Conservation (phyloP, 2,888 invertebrate genomes). For the Erebia palarica region DNA sequence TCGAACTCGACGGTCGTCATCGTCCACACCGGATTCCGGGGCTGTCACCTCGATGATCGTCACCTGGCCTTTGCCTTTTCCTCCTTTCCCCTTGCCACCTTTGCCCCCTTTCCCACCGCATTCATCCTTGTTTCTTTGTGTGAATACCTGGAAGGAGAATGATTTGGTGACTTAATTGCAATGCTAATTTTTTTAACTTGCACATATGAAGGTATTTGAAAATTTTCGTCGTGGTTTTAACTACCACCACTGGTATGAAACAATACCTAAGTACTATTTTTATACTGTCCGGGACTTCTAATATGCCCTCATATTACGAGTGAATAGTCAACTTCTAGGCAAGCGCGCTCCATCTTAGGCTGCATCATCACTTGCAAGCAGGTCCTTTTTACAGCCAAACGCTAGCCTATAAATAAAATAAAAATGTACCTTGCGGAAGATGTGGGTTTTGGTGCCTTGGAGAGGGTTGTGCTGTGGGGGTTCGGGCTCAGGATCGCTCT, state of each 20-base stretch:
- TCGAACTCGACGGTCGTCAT: slow-evolving; percentile 70
- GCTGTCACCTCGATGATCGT: slow-evolving; percentile 85
- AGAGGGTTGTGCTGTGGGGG: slow-evolving; percentile 50
- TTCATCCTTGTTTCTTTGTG: slow-evolving; percentile 84
- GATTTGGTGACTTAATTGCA: not conserved
- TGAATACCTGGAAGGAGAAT: slow-evolving; percentile 65
- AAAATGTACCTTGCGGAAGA: slow-evolving; percentile 66
- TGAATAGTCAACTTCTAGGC: no score
- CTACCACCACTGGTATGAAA: no score
- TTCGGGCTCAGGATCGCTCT: slow-evolving; percentile 46
- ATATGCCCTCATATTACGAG: no score
- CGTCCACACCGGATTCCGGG: slow-evolving; percentile 66
- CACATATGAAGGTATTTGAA: not conserved
- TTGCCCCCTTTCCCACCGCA: slow-evolving; percentile 85
- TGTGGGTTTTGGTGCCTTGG: slow-evolving; percentile 70
- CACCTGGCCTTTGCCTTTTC: slow-evolving; percentile 88
- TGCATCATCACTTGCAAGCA: no score
- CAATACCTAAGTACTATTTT: no score
- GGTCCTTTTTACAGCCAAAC: no score
- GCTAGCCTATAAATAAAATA: no score
- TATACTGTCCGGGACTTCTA: no score
- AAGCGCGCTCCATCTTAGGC: no score
- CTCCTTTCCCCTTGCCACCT: slow-evolving; percentile 88
- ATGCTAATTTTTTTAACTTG: not conserved
- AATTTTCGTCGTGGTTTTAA: not conserved